phyloP scores from a whole-genome alignment of 2,888 invertebrate genomes.

The Morinoia aosen region DNA sequence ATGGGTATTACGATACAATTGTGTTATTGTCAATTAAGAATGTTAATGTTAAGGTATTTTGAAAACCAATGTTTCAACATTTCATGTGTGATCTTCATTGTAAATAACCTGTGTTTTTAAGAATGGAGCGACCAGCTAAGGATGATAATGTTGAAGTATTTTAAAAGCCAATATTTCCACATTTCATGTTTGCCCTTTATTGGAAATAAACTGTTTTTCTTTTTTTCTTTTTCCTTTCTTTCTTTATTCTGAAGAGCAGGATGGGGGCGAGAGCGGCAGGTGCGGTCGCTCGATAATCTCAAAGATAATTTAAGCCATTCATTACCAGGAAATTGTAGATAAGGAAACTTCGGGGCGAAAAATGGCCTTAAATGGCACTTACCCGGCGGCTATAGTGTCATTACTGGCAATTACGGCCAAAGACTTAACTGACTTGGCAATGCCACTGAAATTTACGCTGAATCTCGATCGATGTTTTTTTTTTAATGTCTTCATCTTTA shows the following conservation, averaged over 20 bases:
- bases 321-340: conserved; percentile 42
- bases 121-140: too few relatives aligned
- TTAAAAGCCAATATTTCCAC: too few relatives aligned
- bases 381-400: conserved; percentile 9
- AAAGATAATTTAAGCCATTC: conserved; percentile 31
- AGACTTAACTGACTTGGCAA: conserved; percentile 43
- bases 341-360: conserved; percentile 35
- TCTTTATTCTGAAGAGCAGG: neutral
- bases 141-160: too few relatives aligned
- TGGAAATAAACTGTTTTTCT: too few relatives aligned
- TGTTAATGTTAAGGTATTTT: too few relatives aligned
- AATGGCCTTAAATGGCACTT: conserved; percentile 47
- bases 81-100: too few relatives aligned
- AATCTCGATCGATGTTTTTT: neutral
- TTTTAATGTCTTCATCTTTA: neutral
- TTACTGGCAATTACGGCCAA: conserved; percentile 25
- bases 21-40: too few relatives aligned
- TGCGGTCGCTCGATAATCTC: conserved; percentile 35
- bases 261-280: neutral
- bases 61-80: too few relatives aligned
- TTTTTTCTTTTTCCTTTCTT: too few relatives aligned
- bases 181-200: too few relatives aligned
- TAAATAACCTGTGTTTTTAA: too few relatives aligned
- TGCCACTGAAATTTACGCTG: conserved; percentile 15
- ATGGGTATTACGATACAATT: too few relatives aligned